Evolutionary conservation across 2,113 vertebrate genomes (phyloP).

Genomic region (Gnathonemus longibarbis): DNA sequence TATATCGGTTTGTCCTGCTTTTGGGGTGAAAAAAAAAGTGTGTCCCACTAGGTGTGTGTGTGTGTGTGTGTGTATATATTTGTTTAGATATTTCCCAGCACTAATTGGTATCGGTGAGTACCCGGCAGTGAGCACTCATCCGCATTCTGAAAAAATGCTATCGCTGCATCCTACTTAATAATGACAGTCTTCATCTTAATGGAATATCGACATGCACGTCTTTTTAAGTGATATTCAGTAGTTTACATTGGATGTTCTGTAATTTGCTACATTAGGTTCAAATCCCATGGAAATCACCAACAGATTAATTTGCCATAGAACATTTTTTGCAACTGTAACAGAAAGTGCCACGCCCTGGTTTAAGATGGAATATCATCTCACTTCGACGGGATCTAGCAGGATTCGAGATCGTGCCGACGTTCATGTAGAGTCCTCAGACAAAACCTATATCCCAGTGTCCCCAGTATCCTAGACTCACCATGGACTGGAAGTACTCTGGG

Average conservation of each 20-base stretch:
- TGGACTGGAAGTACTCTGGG: slow-evolving; percentile 91
- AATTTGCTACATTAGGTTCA: not conserved
- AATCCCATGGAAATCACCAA: not conserved
- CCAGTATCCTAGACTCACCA: slow-evolving; percentile 63
- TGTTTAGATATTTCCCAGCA: not conserved
- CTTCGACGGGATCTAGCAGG: not conserved
- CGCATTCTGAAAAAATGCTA: not conserved
- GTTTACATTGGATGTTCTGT: not conserved
- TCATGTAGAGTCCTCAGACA: not conserved
- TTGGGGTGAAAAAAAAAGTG: not conserved
- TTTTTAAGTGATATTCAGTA: not conserved
- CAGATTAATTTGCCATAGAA: not conserved
- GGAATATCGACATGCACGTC: not conserved
- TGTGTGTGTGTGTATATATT: not conserved
- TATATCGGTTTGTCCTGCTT: not conserved
- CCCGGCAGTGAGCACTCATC: not conserved
- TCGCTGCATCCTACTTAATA: not conserved
- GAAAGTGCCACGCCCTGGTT: not conserved
- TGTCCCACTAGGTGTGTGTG: not conserved
- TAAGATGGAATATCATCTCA: not conserved
- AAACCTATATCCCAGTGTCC: not conserved
- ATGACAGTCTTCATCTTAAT: not conserved
- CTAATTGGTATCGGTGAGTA: not conserved
- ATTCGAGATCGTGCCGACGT: not conserved
- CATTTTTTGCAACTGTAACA: not conserved